Evolutionary conservation across 2,113 vertebrate genomes (phyloP), one percentile per base, ranked within the genome.

Genomic region (Limanda limanda): DNA sequence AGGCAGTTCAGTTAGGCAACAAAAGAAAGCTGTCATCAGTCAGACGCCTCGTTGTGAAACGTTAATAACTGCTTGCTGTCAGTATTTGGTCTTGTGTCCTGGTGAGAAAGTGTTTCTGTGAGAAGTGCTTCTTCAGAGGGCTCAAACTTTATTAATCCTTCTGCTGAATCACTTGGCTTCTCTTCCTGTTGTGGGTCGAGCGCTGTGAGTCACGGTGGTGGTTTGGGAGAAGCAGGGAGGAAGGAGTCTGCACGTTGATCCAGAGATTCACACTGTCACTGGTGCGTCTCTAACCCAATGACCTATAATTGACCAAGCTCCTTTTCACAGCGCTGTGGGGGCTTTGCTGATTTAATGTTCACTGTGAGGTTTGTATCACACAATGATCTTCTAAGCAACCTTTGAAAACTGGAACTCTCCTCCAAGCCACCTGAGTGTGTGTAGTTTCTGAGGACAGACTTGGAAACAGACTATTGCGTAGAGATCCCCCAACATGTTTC

Each of bases 71-170:
- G 51, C 10, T 14, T 12, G 57, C 47, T 31, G 35, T 57, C 2
- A 35, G 17, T 7, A 3, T 31, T 66, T 59, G 64, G 17, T 12
- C 13, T 23, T 7, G 15, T 58, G 52, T 60, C 58, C 57, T 20
- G 20, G 11, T 60, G n/a, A 45, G 11, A 74, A 35, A 27, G 59
- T 51, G 40, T 76, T 52, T 78, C 24, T 57, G 42, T 55, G 40
- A 76, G 59, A 65, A 14, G 24, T 70, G 48, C 31, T 45, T 75
- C 48, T 57, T 48, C 31, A 65, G 15, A 35, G 4, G 0, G 24
- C 35, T 45, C 3, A 35, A n/a, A 20, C 9, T 15, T n/a, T 25
- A 68, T 73, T 64, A 40, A 70, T 73, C 69, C 78, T 17, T 18
- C 5, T 47, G 45, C 52, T 74, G 45, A 56, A 68, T 45, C 20